Conservation (phyloP, 1,140 invertebrate species). For the Lethrus apterus region DNA sequence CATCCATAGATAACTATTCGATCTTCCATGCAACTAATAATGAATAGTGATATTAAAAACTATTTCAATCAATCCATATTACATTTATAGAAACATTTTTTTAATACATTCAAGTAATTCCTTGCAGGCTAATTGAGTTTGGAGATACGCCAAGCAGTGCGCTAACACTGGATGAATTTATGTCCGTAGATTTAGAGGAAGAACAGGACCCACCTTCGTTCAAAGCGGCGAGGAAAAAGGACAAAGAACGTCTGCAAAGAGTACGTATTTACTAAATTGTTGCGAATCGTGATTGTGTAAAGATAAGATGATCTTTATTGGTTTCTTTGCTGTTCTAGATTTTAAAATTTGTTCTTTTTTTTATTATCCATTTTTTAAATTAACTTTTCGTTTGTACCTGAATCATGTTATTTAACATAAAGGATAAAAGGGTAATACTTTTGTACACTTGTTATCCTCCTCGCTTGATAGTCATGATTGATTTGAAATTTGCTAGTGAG, state of each 20-base stretch:
- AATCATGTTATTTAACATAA: background rate
- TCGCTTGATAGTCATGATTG: no score
- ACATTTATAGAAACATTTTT: no score
- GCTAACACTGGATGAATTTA: slow-evolving; percentile 93
- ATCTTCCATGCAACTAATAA: no score
- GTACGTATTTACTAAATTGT: slow-evolving; percentile 42
- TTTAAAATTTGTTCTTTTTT: background rate
- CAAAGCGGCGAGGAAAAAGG: slow-evolving; percentile 79
- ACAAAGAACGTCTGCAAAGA: slow-evolving; percentile 70
- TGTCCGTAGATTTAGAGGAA: slow-evolving; percentile 92
- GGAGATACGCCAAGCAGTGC: slow-evolving; percentile 86
- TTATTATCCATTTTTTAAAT: slow-evolving; percentile 3
- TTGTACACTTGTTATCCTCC: no score
- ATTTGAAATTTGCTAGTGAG: slow-evolving; percentile 9
- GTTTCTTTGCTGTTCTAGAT: background rate
- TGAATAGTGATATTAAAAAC: no score
- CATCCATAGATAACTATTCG: no score
- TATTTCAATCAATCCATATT: no score
- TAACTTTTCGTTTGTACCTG: background rate
- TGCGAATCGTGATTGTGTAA: background rate
- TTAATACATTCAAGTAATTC: slow-evolving; percentile 16
- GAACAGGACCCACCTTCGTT: slow-evolving; percentile 95
- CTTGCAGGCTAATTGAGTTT: slow-evolving; percentile 79
- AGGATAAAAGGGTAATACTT: background rate
- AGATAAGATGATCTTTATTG: background rate